Base-by-base conservation (phyloP, 2,113 vertebrate genomes). In the Tachycineta bicolor region DNA sequence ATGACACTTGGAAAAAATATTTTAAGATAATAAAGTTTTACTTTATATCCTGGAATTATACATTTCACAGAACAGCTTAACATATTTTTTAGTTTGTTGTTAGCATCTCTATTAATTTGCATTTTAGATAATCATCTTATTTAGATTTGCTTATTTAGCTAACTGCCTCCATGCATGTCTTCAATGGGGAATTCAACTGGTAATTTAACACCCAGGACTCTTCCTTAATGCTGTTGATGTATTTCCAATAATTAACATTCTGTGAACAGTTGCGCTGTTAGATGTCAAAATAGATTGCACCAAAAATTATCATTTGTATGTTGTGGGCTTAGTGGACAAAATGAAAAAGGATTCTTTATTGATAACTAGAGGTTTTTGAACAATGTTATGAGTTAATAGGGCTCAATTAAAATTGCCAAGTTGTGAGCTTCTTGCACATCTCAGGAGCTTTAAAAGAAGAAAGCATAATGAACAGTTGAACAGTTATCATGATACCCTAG, bases 321-420 rank as follows among this genome's bases (percentile, higher is more conserved):
- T 93, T 93, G 37, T 82, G 62, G 59, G 29, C 46, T 90, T 89
- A 90, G 31, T 79, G 60, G 60, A 95, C 83, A 96, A 97, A 97
- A 96, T 95, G 39, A 95, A 97, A 97, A 90, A 88, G 11, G 19
- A 49, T 60, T 84, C 95, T 96, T 97, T 96, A 97, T 97, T 97
- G 97, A 97, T 96, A 97, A 84, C 70, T 91, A 74, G 25, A 96
- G 39, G 3, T 97, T 98, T 98, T 95, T 95, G 95, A 97, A 95
- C 92, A 91, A 97, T 97, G 76, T 96, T 97, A 96, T 97, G 93
- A 97, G 95, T 97, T 98, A 98, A 98, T 96, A 93, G 83, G 63
- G 96, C 97, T 98, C 97, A 98, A 94, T 98, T 98, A 98, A 96
- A 96, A 83, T 95, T 97, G 91, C 95, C 96, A 97, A 97, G 92